Conservation (phyloP, 2,113 vertebrate species). For the Hypocryptadius cinnamomeus region DNA sequence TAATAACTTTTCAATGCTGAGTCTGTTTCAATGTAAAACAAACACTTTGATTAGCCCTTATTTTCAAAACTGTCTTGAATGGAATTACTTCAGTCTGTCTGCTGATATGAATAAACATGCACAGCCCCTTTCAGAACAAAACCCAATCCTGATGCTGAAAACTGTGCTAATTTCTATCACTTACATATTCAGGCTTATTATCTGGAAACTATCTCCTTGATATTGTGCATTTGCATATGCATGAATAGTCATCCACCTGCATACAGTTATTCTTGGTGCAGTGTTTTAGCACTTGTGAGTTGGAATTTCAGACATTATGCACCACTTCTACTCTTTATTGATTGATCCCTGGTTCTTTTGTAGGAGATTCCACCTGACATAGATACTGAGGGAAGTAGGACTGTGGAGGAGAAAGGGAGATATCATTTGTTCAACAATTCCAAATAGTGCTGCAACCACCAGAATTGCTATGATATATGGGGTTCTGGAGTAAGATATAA, state of each 20-base stretch:
- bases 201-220: neutral
- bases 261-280: neutral
- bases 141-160: neutral
- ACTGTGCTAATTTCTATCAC: neutral
- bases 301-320: constrained; percentile 11
- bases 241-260: constrained; percentile 37
- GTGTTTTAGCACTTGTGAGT: neutral
- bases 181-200: constrained; percentile 11
- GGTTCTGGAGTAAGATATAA: neutral
- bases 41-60: constrained; percentile 6
- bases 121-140: neutral
- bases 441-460: neutral
- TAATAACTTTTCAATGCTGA: neutral
- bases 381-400: neutral
- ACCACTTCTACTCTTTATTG: neutral
- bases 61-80: constrained; percentile 21
- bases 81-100: constrained; percentile 7
- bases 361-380: neutral
- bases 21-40: neutral
- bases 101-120: constrained; percentile 12
- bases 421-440: neutral
- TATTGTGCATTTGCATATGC: constrained; percentile 24
- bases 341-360: neutral
- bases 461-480: neutral
- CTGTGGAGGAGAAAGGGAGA: neutral